Percentiles rank a stretch among this genome's conserved stretches.
phyloP scores from a whole-genome alignment of 2,113 vertebrate species.

The Pavo muticus region DNA sequence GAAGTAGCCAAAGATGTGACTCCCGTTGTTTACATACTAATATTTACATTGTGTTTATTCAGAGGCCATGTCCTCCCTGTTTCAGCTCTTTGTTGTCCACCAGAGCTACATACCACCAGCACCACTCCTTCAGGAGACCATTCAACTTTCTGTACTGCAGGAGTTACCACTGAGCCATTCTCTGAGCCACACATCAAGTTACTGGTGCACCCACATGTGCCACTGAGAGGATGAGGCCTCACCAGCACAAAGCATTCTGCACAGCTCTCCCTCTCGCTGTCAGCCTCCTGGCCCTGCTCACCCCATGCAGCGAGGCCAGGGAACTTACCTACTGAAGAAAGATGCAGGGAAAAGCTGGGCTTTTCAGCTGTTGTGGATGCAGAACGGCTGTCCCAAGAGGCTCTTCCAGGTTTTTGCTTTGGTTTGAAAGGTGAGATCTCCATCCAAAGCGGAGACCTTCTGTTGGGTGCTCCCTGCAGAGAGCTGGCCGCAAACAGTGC shows the following conservation, averaged over 20 bases:
- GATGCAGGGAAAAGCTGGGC: rapidly evolving
- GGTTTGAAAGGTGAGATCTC: neutral
- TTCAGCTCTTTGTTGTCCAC: neutral
- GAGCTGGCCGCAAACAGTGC: neutral
- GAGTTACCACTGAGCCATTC: neutral
- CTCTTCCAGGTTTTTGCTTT: neutral
- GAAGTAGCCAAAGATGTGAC: neutral
- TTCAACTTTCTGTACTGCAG: rapidly evolving
- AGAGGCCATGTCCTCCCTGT: rapidly evolving
- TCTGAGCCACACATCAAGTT: neutral
- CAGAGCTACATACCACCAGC: neutral
- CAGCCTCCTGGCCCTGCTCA: neutral
- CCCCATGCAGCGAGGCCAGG: neutral
- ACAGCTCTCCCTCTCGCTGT: no score
- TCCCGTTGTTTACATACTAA: neutral
- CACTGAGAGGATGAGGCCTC: neutral
- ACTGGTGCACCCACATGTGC: rapidly evolving
- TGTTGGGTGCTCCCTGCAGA: neutral
- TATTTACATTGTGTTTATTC: neutral
- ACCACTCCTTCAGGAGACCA: neutral
- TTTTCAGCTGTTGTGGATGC: neutral
- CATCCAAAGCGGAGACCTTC: rapidly evolving
- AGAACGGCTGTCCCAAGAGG: neutral
- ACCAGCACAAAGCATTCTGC: neutral
- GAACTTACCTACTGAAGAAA: neutral